Conservation (phyloP, 2,113 vertebrate genomes). For the Hiodon alosoides region DNA sequence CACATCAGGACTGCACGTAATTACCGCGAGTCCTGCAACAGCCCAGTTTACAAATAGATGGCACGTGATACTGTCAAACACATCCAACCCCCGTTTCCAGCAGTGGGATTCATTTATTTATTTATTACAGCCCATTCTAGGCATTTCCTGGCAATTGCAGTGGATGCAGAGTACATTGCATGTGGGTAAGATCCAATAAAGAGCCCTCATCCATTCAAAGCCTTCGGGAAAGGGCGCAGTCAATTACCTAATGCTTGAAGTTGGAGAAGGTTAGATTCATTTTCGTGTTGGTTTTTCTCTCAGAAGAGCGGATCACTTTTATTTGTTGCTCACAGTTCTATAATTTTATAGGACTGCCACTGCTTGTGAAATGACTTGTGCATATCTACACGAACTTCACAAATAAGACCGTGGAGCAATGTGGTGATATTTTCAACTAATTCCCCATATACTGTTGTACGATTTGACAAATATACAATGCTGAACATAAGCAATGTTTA, state of each 20-base stretch:
- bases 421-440: not conserved
- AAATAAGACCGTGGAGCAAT: too few species aligned
- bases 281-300: not conserved
- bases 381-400: too few species aligned
- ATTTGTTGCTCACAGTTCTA: not conserved
- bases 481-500: not conserved
- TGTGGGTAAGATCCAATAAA: constrained; percentile 72
- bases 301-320: not conserved
- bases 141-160: constrained; percentile 67
- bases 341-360: too few species aligned
- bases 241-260: constrained; percentile 71
- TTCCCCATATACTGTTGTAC: not conserved
- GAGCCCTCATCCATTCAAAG: constrained; percentile 73
- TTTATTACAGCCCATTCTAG: not conserved
- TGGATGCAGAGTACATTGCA: constrained; percentile 58
- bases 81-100: not conserved
- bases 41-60: not conserved
- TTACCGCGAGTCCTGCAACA: constrained; percentile 19
- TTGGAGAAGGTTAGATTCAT: constrained; percentile 5
- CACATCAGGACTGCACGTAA: constrained; percentile 43
- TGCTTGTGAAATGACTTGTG: too few species aligned
- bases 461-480: not conserved
- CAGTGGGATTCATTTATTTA: not conserved
- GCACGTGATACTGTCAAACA: constrained; percentile 17
- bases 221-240: constrained; percentile 72